A percentile compares a stretch with the other conserved stretches of the same genome.
Evolutionary conservation across 2,113 vertebrate species (phyloP).

Genomic region (Melospiza melodia): DNA sequence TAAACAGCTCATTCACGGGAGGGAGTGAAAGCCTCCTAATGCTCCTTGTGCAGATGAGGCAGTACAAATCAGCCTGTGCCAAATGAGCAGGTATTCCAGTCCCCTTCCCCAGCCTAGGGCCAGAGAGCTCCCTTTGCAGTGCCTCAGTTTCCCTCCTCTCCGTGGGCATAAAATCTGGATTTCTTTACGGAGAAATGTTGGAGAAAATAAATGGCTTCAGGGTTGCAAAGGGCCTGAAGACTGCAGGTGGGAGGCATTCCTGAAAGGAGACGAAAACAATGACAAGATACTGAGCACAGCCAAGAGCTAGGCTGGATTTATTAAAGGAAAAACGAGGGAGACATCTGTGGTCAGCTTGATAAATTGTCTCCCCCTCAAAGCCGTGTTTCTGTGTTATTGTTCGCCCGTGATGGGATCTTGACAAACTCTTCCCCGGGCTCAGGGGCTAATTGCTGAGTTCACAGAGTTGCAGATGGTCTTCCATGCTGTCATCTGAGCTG

Average conservation of each 20-base stretch:
- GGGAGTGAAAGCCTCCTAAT: background rate
- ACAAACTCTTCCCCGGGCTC: constrained; percentile 15
- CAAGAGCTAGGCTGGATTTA: constrained; percentile 56
- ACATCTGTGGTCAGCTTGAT: constrained; percentile 56
- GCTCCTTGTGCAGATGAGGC: background rate
- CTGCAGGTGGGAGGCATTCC: constrained; percentile 45
- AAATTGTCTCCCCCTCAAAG: constrained; percentile 40
- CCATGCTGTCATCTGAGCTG: background rate
- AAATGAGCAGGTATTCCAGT: background rate
- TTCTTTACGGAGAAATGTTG: background rate
- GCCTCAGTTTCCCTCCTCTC: constrained; percentile 8
- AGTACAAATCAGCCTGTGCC: background rate
- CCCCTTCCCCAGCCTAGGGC: background rate
- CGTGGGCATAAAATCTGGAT: background rate
- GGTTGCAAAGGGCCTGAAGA: background rate
- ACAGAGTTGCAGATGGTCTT: background rate
- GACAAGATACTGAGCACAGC: constrained; percentile 41
- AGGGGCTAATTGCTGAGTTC: constrained; percentile 32
- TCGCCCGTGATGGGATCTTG: background rate
- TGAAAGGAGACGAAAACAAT: background rate
- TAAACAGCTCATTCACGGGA: background rate
- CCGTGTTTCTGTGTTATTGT: constrained; percentile 41
- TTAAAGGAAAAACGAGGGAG: constrained; percentile 49
- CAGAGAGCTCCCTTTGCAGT: background rate
- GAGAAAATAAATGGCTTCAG: constrained; percentile 13